These are phyloP conservation scores for Ditylenchus dipsaci DNA, from an alignment of 1,140 invertebrate species.

Conservation along the genomic window DNA sequence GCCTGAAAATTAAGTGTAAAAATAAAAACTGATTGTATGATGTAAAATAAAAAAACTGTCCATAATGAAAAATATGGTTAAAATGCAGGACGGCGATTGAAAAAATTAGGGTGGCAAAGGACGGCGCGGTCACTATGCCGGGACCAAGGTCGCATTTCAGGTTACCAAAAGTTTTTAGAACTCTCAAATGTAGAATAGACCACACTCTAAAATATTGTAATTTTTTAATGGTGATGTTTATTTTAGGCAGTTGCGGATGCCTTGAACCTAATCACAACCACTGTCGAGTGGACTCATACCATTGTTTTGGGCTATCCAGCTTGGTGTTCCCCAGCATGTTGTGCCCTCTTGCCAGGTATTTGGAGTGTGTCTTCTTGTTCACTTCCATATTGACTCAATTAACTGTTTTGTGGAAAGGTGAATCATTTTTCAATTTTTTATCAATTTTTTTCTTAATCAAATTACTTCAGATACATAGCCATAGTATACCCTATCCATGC, in stretches of 20 bases:
- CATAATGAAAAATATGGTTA: too few species aligned
- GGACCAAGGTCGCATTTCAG: too few species aligned
- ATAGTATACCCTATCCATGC: conserved; percentile 54
- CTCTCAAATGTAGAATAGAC: too few species aligned
- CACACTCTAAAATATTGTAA: too few species aligned
- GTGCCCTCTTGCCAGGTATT: conserved; percentile 51
- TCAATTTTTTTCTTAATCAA: background rate
- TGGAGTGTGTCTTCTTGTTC: conserved; percentile 56
- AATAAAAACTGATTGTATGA: too few species aligned
- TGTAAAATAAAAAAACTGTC: too few species aligned
- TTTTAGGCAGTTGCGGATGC: conserved; percentile 51
- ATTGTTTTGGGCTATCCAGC: conserved; percentile 33
- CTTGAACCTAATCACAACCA: conserved; percentile 44
- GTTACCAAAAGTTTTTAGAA: too few species aligned
- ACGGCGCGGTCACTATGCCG: too few species aligned
- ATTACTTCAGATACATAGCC: conserved; percentile 51
- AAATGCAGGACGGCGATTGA: too few species aligned
- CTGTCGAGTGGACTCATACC: conserved; percentile 47
- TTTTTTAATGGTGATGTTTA: background rate
- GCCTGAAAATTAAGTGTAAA: too few species aligned
- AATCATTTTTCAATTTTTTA: background rate
- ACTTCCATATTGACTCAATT: conserved; percentile 55
- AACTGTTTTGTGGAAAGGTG: conserved; percentile 54
- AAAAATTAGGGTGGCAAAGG: too few species aligned
- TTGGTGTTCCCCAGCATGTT: conserved; percentile 45